These are phyloP conservation scores for Cyprinella venusta DNA, from an alignment of 2,797 vertebrate species.

Conservation along the genomic window DNA sequence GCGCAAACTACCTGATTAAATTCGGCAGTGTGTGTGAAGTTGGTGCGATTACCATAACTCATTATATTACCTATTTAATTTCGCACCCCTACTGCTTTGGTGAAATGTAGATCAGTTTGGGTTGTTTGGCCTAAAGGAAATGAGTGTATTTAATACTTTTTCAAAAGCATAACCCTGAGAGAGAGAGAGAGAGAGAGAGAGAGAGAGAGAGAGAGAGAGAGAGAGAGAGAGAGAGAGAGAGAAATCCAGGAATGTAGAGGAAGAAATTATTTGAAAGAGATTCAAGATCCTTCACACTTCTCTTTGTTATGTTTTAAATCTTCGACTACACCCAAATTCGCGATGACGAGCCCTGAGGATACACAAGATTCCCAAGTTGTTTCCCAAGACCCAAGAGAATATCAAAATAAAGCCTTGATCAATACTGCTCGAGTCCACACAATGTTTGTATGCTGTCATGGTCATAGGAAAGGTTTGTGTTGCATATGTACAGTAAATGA, in stretches of 20 bases:
- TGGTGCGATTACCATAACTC: constrained; percentile 53
- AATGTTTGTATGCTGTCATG: background rate
- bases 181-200: too few species aligned
- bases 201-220: too few species aligned
- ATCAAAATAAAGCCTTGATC: constrained; percentile 2
- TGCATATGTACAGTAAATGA: background rate
- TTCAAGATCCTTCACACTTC: background rate
- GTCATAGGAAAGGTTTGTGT: background rate
- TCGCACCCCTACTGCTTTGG: constrained; percentile 22
- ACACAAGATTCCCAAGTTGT: background rate
- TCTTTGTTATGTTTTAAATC: background rate
- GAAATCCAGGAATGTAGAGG: constrained; percentile 41
- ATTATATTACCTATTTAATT: constrained; percentile 58
- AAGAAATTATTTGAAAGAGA: constrained; percentile 40
- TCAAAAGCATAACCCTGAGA: constrained; percentile 12
- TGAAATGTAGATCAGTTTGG: constrained; percentile 57
- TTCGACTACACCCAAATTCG: background rate
- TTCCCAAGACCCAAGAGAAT: background rate
- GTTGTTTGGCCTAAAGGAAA: constrained; percentile 45
- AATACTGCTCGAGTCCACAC: constrained; percentile 1
- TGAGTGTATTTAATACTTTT: constrained; percentile 11
- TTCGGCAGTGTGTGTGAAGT: constrained; percentile 43
- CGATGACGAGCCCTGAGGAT: background rate
- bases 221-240: too few species aligned
- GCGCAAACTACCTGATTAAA: constrained; percentile 44